Conservation (phyloP, 2,113 vertebrate species). For the Notarius lentiginosus region DNA sequence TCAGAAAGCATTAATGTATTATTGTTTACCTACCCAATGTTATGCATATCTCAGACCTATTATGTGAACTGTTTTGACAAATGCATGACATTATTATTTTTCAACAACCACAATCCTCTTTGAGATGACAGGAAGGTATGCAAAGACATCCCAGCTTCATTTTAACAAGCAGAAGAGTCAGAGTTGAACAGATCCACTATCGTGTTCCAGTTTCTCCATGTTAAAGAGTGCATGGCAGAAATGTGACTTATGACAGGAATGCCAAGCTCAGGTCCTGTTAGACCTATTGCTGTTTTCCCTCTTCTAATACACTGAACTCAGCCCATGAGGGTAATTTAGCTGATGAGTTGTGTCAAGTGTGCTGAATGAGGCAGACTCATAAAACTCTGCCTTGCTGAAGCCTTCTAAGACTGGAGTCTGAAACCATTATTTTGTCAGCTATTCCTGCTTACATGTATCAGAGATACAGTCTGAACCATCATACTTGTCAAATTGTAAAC, state of each 20-base stretch:
- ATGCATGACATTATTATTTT: constrained; percentile 3
- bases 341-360: background rate
- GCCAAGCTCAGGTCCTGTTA: background rate
- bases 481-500: background rate
- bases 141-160: constrained; percentile 1
- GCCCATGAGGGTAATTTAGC: constrained; percentile 4
- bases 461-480: background rate
- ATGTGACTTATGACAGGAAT: constrained; percentile 7
- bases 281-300: constrained; percentile 9
- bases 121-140: background rate
- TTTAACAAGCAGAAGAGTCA: constrained; percentile 11
- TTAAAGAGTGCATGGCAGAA: background rate
- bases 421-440: background rate
- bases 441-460: constrained; percentile 10
- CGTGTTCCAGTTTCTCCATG: background rate
- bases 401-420: background rate
- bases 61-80: constrained; percentile 18
- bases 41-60: constrained; percentile 1
- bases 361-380: background rate
- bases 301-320: background rate
- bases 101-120: background rate
- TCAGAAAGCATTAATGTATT: constrained; percentile 23
- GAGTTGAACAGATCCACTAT: constrained; percentile 2
- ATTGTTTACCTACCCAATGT: background rate
- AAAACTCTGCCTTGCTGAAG: background rate